A percentile compares a stretch with the other conserved stretches of the same genome.
These are phyloP conservation scores for Pseudobourletiella spinata DNA, from an alignment of 1,140 invertebrate genomes.

Conservation along the genomic window DNA sequence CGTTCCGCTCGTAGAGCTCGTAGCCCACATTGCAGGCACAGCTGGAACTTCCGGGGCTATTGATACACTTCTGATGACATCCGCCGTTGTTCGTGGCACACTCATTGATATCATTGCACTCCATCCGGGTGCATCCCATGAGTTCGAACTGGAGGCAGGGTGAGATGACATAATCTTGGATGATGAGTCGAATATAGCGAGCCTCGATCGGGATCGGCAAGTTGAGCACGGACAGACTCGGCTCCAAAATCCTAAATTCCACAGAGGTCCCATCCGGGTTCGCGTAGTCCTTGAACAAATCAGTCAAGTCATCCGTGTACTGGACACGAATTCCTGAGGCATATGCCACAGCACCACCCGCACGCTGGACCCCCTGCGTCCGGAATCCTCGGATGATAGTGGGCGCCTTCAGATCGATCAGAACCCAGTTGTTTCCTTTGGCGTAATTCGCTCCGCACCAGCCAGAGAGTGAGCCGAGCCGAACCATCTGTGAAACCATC, in stretches of 20 bases:
- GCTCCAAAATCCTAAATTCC: constrained; percentile 77
- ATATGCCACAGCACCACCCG: constrained; percentile 70
- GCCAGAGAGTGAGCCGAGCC: constrained; percentile 61
- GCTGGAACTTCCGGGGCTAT: constrained; percentile 57
- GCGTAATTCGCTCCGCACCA: constrained; percentile 83
- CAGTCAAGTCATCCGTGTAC: constrained; percentile 79
- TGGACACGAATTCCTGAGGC: constrained; percentile 76
- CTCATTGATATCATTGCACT: constrained; percentile 88
- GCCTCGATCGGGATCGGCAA: constrained; percentile 85
- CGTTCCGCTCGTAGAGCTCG: constrained; percentile 79
- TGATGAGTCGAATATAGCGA: constrained; percentile 73
- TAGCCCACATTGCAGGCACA: constrained; percentile 88
- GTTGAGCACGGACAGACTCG: constrained; percentile 77
- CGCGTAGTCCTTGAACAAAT: constrained; percentile 79
- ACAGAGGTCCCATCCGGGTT: constrained; percentile 87
- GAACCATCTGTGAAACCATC: constrained; percentile 57
- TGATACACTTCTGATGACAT: constrained; percentile 88
- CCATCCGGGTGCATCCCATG: constrained; percentile 72
- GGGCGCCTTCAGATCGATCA: constrained; percentile 79
- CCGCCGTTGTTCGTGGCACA: constrained; percentile 81
- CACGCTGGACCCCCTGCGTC: constrained; percentile 71
- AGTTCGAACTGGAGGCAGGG: constrained; percentile 86
- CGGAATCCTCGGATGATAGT: constrained; percentile 80
- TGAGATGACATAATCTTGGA: constrained; percentile 78
- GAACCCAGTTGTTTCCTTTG: constrained; percentile 76